Base-by-base conservation (phyloP, 53 echinoderm and acorn worm species). In the Paracentrotus lividus region DNA sequence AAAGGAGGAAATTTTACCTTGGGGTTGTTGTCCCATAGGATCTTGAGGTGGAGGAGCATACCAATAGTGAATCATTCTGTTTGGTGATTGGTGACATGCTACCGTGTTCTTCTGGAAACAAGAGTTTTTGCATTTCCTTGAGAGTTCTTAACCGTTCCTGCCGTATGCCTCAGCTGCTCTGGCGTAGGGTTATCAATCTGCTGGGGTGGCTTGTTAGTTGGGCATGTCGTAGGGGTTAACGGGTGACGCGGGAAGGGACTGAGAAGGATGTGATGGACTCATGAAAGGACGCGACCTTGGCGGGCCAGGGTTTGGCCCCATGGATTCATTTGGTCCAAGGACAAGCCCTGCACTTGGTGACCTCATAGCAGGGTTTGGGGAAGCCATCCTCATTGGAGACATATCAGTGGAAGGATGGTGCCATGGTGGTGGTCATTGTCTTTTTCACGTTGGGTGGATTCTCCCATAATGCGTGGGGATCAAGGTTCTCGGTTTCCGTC, bases 381-480 rank as follows among this genome's bases (percentile, higher is more conserved):
- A 95, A 26, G 95, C 96, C 93, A 95, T 95, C 27, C 94, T 84
- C 91, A 97, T 94, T 36, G 94, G 93, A 36, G 94, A 88, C 85
- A 94, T 93, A 33, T 96, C 94, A 33, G 95, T 95, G 93, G 81
- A 77, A 95, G 20, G 97, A 94, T 59, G 95, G 95, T 8, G 94
- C 94, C 90, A 96, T 93, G 43, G 94, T 94, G 72, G 93, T 93
- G 93, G 94, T 94, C 93, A 96, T 90, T 53, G 69, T 93, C 92
- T 96, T 96, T 93, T 99, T 99, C 93, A 94, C 96, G 81, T 93
- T 95, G 21, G 98, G 97, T 14, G 99, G 99, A 77, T 95, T 96
- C 88, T 99, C 99, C 99, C 99, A 99, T 94, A 99, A 94, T 42
- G 99, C 97, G 93, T 96, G 97, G 67, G 99, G 99, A 90, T 97